phyloP scores from a whole-genome alignment of 2,113 vertebrate genomes.

The Pedetes capensis region DNA sequence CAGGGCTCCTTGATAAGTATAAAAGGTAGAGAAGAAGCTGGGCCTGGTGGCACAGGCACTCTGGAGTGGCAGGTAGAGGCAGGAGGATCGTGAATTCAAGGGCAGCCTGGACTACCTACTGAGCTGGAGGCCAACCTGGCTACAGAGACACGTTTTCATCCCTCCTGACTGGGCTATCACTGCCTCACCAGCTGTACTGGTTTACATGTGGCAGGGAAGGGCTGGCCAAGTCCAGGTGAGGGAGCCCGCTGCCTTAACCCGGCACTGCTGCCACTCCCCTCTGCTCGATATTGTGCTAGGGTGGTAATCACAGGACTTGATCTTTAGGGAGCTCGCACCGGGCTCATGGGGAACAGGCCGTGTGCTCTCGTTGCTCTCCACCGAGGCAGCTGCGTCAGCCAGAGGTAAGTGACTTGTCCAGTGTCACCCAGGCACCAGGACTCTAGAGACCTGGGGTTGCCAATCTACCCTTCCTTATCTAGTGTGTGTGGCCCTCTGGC shows the following conservation, averaged over 20 bases:
- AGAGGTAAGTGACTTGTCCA: not conserved
- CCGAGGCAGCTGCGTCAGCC: not conserved
- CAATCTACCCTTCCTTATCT: not conserved
- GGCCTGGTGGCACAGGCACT: not conserved
- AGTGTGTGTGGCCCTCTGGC: rapidly evolving
- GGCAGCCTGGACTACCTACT: too few species aligned
- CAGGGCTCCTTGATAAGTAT: not conserved
- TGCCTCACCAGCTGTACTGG: rapidly evolving
- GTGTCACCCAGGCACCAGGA: not conserved
- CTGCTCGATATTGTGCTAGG: not conserved
- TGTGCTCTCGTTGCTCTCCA: not conserved
- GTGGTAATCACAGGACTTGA: not conserved
- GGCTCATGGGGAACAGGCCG: too few species aligned
- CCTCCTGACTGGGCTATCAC: not conserved
- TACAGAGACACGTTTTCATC: not conserved
- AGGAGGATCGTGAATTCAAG: not conserved
- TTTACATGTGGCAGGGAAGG: not conserved
- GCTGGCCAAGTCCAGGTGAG: not conserved
- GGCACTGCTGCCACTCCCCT: not conserved
- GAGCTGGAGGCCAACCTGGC: not conserved
- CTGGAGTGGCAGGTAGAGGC: too few species aligned
- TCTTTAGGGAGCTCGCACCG: not conserved
- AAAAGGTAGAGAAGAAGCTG: not conserved
- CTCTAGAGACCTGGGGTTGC: not conserved
- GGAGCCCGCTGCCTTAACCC: too few species aligned